Evolutionary conservation across 1,140 invertebrate species (phyloP), one percentile per base, ranked within the genome.

Genomic region (Penaeus japonicus): DNA sequence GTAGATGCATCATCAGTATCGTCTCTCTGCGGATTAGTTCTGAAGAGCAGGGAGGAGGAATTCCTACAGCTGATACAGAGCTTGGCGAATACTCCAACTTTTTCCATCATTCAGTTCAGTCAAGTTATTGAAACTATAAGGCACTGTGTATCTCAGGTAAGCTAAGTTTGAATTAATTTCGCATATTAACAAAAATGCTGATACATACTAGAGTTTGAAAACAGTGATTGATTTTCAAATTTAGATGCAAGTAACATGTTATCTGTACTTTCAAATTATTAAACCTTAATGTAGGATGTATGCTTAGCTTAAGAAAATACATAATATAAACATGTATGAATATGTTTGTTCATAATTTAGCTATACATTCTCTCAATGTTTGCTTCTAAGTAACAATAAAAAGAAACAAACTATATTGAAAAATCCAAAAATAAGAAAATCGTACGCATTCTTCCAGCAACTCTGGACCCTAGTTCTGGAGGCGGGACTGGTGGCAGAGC

Each of bases 381-480:
- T 47, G 0, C 10, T 47, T 47, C 15, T 12, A 47, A 7, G 1
- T 47, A 47, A n/a, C n/a, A n/a, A 47, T 47, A 47, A 7, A 47
- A 47, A 15, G 47, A 47, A 47, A 47, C 10, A 47, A 7, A 47
- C 47, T 15, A n/a, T 30, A 27, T 27, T 20, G 22, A 73, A 24
- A 73, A 32, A 30, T 27, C 22, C 7, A 32, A 30, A 32, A 73
- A 1, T 22, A 27, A 3, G 17, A 27, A 30, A 30, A 73, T 27
- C 12, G 7, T 73, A 0, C 17, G 2, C 39, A 20, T 85, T n/a
- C 53, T 65, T n/a, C 22, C 89, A 89, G 89, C 79, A 86, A 35
- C 30, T 89, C 10, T 87, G 89, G 70, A 79, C 80, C 35, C 32
- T 87, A 39, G 85, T 83, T 39, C 78, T 90, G 89, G 89, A 84